phyloP scores from a whole-genome alignment of 2,113 vertebrate genomes.

The Microtus ochrogaster region DNA sequence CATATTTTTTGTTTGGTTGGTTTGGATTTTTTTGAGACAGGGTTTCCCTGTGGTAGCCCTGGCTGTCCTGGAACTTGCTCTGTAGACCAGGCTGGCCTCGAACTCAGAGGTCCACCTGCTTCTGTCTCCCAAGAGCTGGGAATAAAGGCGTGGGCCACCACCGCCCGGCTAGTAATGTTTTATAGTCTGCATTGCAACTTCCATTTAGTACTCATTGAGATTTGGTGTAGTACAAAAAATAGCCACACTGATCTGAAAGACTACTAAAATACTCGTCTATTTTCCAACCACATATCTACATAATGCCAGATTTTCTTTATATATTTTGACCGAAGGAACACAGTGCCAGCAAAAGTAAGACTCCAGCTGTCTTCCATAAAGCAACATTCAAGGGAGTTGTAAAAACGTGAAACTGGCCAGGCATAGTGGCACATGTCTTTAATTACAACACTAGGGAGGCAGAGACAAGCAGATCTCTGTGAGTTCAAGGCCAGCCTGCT shows the following conservation, averaged over 20 bases:
- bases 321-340: slow-evolving; percentile 60
- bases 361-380: slow-evolving; percentile 47
- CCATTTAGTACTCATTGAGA: slow-evolving; percentile 30
- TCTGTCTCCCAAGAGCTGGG: neutral
- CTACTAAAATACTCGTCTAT: slow-evolving; percentile 52
- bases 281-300: slow-evolving; percentile 29
- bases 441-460: neutral
- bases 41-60: neutral
- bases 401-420: slow-evolving; percentile 12
- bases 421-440: neutral
- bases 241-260: slow-evolving; percentile 36
- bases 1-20: neutral
- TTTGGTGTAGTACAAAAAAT: slow-evolving; percentile 23
- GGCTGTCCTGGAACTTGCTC: neutral
- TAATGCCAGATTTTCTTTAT: slow-evolving; percentile 44
- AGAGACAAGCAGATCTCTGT: neutral
- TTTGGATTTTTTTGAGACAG: neutral
- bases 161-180: neutral
- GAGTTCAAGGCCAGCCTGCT: neutral
- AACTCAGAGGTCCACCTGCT: neutral
- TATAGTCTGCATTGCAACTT: slow-evolving; percentile 1
- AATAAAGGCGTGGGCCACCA: neutral
- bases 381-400: neutral
- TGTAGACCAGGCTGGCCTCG: neutral
- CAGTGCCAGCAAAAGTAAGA: slow-evolving; percentile 8